Percentiles rank a stretch among this genome's conserved stretches.
Conservation (phyloP, 2,797 vertebrate species). For the Carapus acus region DNA sequence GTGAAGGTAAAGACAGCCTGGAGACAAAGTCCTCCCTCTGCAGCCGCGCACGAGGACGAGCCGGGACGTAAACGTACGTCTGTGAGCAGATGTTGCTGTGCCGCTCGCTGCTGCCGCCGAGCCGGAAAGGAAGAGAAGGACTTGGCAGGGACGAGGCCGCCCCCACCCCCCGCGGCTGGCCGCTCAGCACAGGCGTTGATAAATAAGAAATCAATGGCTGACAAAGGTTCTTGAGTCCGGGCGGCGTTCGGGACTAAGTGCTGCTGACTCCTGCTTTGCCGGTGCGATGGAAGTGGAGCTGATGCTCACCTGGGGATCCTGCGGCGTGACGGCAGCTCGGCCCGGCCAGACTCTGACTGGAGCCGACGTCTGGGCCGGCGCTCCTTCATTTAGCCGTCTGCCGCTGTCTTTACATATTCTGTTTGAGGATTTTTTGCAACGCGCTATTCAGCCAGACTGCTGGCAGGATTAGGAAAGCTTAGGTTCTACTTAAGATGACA, state of each 20-base stretch:
- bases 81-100: no score
- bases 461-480: slow-evolving; percentile 36
- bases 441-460: slow-evolving; percentile 33
- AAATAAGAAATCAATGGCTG: slow-evolving; percentile 74
- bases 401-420: slow-evolving; percentile 44
- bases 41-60: no score
- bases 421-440: slow-evolving; percentile 59
- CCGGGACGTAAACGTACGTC: no score
- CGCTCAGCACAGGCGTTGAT: slow-evolving; percentile 58
- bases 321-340: slow-evolving; percentile 55
- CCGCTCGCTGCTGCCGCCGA: no score
- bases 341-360: slow-evolving; percentile 44
- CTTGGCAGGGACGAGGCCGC: no score
- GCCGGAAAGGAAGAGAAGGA: no score
- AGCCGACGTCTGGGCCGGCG: slow-evolving; percentile 55
- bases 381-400: slow-evolving; percentile 42
- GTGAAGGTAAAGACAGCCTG: no score
- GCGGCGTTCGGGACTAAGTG: slow-evolving; percentile 72
- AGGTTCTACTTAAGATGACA: slow-evolving; percentile 49
- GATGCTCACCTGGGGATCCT: slow-evolving; percentile 62
- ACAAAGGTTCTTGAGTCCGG: slow-evolving; percentile 69
- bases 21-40: no score
- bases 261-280: slow-evolving; percentile 60
- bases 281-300: slow-evolving; percentile 50
- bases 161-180: no score